Conservation (phyloP, 2,797 vertebrate genomes). For the Myripristis jacobus region DNA sequence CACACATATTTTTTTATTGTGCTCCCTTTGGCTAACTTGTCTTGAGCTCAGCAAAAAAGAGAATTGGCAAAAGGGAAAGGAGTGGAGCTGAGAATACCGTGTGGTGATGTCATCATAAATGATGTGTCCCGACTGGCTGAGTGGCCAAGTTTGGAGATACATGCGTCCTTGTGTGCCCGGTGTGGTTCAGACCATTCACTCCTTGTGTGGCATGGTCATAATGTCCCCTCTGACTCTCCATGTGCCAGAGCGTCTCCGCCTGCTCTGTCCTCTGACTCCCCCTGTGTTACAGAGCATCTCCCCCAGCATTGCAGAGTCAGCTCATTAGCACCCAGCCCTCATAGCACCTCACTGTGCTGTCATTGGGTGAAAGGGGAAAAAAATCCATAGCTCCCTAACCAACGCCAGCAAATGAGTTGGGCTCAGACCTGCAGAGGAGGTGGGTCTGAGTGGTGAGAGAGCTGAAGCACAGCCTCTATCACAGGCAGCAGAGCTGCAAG, state of each 20-base stretch:
- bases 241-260: slow-evolving; percentile 70
- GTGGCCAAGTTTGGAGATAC: slow-evolving; percentile 32
- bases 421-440: slow-evolving; percentile 82
- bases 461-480: slow-evolving; percentile 72
- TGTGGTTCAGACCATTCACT: slow-evolving; percentile 43
- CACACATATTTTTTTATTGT: slow-evolving; percentile 21
- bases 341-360: slow-evolving; percentile 94
- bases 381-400: slow-evolving; percentile 92
- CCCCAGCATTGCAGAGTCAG: slow-evolving; percentile 96
- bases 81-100: slow-evolving; percentile 33
- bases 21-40: slow-evolving; percentile 30
- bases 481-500: slow-evolving; percentile 67
- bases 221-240: slow-evolving; percentile 66
- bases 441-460: slow-evolving; percentile 70
- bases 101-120: slow-evolving; percentile 52
- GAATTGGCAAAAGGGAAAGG: slow-evolving; percentile 23
- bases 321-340: slow-evolving; percentile 99
- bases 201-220: slow-evolving; percentile 60
- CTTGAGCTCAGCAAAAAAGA: slow-evolving; percentile 49
- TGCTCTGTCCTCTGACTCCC: slow-evolving; percentile 75
- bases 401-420: slow-evolving; percentile 84
- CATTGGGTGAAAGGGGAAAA: slow-evolving; percentile 86
- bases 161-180: slow-evolving; percentile 31
- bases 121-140: slow-evolving; percentile 40
- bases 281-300: slow-evolving; percentile 87